These are phyloP conservation scores for Rhincodon typus DNA, from an alignment of 2,797 vertebrate genomes.

Conservation along the genomic window DNA sequence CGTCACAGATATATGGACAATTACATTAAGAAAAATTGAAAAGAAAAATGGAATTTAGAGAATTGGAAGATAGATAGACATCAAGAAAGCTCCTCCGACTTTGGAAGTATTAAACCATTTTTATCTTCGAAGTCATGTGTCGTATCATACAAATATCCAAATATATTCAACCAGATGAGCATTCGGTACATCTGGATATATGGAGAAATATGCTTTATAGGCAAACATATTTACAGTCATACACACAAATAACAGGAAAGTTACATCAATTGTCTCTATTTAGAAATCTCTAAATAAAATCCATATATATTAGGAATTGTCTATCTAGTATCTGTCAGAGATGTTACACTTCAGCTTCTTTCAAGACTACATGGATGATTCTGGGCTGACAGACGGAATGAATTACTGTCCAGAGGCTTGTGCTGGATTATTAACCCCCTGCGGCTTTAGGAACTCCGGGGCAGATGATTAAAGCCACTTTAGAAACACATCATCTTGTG, in stretches of 20 bases:
- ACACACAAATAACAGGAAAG: neutral
- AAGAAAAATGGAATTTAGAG: neutral
- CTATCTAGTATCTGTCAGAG: neutral
- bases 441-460: slow-evolving; percentile 20
- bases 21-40: neutral
- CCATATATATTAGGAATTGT: neutral
- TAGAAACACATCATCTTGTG: slow-evolving; percentile 36
- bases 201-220: neutral
- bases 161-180: neutral
- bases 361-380: neutral
- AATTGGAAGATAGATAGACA: neutral
- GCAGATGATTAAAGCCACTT: slow-evolving; percentile 38
- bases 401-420: slow-evolving; percentile 29
- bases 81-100: neutral
- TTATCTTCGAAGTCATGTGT: neutral
- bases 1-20: neutral
- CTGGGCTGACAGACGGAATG: neutral
- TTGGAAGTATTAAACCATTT: neutral
- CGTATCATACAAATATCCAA: neutral
- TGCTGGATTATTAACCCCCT: slow-evolving; percentile 35
- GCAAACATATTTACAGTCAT: neutral
- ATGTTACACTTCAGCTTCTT: neutral
- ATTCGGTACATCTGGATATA: neutral
- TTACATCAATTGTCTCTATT: neutral
- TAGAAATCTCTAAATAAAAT: neutral